A percentile compares a stretch with the other conserved stretches of the same genome.
These are phyloP conservation scores for Anguilla pacifica DNA, from an alignment of 2,797 vertebrate genomes.

Conservation along the genomic window DNA sequence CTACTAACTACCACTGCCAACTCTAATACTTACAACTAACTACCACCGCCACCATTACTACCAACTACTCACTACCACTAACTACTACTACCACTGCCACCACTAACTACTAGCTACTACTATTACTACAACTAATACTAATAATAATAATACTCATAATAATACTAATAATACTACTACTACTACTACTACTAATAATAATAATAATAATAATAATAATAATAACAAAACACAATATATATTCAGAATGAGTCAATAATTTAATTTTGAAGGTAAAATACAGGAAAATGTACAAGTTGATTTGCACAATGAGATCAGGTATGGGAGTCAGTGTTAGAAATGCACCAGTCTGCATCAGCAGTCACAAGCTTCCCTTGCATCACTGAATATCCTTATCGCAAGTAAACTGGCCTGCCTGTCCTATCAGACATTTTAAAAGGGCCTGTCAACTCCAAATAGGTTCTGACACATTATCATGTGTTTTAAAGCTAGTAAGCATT, in stretches of 20 bases:
- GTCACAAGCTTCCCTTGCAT: background rate
- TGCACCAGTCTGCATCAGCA: background rate
- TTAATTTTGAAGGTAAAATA: conserved; percentile 9
- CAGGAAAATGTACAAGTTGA: conserved; percentile 3
- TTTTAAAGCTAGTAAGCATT: background rate
- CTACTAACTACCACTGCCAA: too few relatives aligned
- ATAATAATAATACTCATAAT: too few relatives aligned
- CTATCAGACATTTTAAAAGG: conserved; percentile 4
- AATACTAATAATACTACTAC: too few relatives aligned
- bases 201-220: background rate
- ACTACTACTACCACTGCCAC: too few relatives aligned
- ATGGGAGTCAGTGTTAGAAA: background rate
- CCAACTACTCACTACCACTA: too few relatives aligned
- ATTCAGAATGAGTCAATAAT: conserved; percentile 9
- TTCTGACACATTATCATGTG: background rate
- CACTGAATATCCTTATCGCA: background rate
- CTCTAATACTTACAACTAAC: too few relatives aligned
- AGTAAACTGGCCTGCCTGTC: background rate
- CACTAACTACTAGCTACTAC: too few relatives aligned
- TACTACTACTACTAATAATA: background rate
- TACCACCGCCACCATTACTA: too few relatives aligned
- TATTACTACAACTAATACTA: too few relatives aligned
- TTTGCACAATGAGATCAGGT: conserved; percentile 3
- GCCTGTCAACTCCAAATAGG: background rate
- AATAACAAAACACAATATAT: background rate